phyloP scores from a whole-genome alignment of 2,888 invertebrate species.

The Poecilobothrus nobilitatus region DNA sequence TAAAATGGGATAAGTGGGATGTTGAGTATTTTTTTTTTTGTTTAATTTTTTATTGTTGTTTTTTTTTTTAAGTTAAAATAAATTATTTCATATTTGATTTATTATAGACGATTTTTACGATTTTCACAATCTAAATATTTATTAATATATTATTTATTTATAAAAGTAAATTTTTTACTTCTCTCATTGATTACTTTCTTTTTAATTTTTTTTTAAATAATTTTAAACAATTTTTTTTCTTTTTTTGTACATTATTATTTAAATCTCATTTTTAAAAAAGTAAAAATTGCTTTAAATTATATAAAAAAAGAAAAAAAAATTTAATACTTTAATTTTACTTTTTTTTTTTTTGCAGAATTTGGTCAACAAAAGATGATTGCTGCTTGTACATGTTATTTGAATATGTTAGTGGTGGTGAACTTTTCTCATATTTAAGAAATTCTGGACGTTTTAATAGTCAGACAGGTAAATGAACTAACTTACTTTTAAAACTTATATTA shows the following conservation, averaged over 20 bases:
- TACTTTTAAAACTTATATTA: not conserved
- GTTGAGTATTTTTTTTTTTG: no score
- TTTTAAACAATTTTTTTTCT: not conserved
- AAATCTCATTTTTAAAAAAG: not conserved
- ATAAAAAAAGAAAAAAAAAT: no score
- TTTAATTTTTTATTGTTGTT: not conserved
- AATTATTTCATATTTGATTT: not conserved
- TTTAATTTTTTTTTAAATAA: no score
- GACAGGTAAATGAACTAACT: constrained; percentile 57
- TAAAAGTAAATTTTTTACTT: no score
- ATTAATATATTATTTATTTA: not conserved
- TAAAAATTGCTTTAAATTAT: no score
- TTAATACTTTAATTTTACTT: not conserved
- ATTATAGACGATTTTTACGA: not conserved
- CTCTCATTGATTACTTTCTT: no score
- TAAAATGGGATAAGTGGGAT: not conserved
- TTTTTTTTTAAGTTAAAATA: not conserved
- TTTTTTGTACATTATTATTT: not conserved
- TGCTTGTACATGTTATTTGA: constrained; percentile 96
- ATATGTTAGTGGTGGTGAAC: constrained; percentile 92
- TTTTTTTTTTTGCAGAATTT: constrained; percentile 57
- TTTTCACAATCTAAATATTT: not conserved
- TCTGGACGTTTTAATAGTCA: constrained; percentile 82
- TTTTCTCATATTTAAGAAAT: constrained; percentile 90
- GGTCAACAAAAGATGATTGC: constrained; percentile 83